Base-by-base conservation (phyloP, 2,113 vertebrate species). In the Cariama cristata region DNA sequence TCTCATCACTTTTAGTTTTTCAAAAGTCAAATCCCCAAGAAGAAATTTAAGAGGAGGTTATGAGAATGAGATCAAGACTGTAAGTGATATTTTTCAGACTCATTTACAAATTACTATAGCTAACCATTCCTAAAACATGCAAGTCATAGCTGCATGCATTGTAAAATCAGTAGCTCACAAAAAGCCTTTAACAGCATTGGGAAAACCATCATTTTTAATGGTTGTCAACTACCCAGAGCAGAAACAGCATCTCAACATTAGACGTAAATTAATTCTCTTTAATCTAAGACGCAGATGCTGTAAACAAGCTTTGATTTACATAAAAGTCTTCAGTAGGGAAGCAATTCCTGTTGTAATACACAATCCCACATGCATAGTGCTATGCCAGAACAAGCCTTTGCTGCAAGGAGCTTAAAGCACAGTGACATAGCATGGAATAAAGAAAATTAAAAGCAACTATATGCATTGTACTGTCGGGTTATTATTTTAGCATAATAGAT, bases 271-370 rank as follows among this genome's bases (percentile, higher is more conserved):
- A 86, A 74, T 77, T 91, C 19, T 28, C 49, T 84, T 86, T 45
- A 58, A 75, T 71, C 53, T 76, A 86, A 94, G 64, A 89, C 14
- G 6, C 19, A 90, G 50, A 92, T 79, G 40, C 44, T 44, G 56
- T 47, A 95, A 89, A 81, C 52, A 84, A 75, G 38, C n/a, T 81
- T 66, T 47, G 79, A 55, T 88, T 92, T 94, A 52, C 73, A 56
- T 32, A 50, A 32, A 90, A 71, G 50, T 21, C 32, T 74, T 80
- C 3, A 0, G 77, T 8, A 86, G 58, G 69, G 55, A 84, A 53
- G 45, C 52, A 67, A 23, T 58, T 91, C 49, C 72, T 83, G 53
- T 12, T 58, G 42, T 15, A 91, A 81, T 19, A 60, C 50, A 47
- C 55, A 59, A 49, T 56, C 15, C 55, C 56, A 71, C 0, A 0